Evolutionary conservation across 2,797 vertebrate genomes (phyloP).

Genomic region (Prionace glauca): DNA sequence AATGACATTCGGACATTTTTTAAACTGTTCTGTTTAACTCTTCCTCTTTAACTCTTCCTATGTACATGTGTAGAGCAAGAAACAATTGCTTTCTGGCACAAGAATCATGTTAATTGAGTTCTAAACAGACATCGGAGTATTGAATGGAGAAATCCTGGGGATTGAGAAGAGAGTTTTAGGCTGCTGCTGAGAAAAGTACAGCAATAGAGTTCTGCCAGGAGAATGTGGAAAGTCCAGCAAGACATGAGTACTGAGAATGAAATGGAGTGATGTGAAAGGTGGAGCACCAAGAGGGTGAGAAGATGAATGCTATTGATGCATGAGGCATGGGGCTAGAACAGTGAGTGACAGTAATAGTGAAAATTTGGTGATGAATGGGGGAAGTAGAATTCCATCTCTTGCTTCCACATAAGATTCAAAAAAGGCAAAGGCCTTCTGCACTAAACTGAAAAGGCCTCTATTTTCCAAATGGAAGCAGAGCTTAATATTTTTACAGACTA

Average conservation of each 20-base stretch:
- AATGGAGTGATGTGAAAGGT: not conserved
- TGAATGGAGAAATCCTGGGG: not conserved
- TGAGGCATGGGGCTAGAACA: not conserved
- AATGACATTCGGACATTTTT: not conserved
- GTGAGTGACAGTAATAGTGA: not conserved
- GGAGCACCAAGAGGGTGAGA: not conserved
- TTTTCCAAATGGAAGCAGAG: not conserved
- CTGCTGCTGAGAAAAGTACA: not conserved
- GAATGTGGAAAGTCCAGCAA: not conserved
- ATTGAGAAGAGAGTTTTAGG: not conserved
- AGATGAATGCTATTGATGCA: not conserved
- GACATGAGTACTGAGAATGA: not conserved
- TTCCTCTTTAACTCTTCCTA: not conserved
- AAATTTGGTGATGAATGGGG: not conserved
- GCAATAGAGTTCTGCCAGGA: not conserved
- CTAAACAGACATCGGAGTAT: not conserved
- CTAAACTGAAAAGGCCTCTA: not conserved
- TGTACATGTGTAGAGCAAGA: not conserved
- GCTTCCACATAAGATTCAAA: not conserved
- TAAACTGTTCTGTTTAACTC: not conserved
- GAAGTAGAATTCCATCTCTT: not conserved
- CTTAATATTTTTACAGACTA: not conserved
- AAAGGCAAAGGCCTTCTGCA: not conserved
- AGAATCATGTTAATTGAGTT: not conserved
- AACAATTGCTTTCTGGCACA: not conserved